Base-by-base conservation (phyloP, 1,140 invertebrate species). In the Aphidius ervi region DNA sequence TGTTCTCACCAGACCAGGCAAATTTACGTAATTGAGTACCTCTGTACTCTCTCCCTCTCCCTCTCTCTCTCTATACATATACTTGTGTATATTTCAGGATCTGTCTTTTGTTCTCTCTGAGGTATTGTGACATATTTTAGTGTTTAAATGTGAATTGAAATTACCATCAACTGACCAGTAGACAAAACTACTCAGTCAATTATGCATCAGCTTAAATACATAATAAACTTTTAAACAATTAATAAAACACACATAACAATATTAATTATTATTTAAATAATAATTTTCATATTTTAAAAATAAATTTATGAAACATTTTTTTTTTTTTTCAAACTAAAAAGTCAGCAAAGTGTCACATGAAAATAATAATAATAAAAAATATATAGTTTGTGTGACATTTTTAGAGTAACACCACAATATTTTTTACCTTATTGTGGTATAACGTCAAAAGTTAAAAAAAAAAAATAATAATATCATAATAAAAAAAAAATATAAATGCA, bases 11-110 rank as follows among this genome's bases (percentile, higher is more conserved):
- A 9, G 20, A 39, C 39, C 5, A 42, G 46, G 46, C 56, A 58
- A 48, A 58, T n/a, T 45, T 41, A 46, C 46, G 45, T 58, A 58
- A 58, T 58, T 58, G 56, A 58, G 46, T 58, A 43, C 56, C 46
- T 39, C 37, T 43, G 39, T 43, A 48, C 7, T 16, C n/a, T 20
- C 7, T 8, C 47, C 4, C 47, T 49, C 31, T 7, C 7, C 4
- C 16, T 23, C 47, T 4, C 23, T 31, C 23, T 31, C 23, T 31
- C 23, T 31, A 4, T 31, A 3, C 4, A 31, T 31, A 31, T 31
- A 31, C 23, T 3, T 31, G 23, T 41, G 39, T 54, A 54, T 40
- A 42, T 54, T 42, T 43, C 52, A 41, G 23, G 4, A 31, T n/a
- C 10, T 37, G 40, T 54, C 52, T 54, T 42, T 54, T 40, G 42